Evolutionary conservation across 2,797 vertebrate species (phyloP).

Genomic region (Pyrrhura leucotis): DNA sequence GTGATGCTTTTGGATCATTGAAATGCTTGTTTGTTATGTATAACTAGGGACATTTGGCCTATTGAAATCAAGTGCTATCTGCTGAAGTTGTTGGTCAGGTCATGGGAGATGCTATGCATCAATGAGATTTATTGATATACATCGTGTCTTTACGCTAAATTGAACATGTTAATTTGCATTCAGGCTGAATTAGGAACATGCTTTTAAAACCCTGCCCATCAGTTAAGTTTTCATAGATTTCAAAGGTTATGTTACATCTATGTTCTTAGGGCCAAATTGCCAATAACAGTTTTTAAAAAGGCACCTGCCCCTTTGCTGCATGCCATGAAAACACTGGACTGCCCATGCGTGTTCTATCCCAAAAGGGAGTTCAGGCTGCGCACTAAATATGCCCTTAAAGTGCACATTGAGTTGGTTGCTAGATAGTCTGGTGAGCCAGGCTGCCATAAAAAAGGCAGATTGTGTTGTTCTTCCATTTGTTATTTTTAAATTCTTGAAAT

Average conservation of each 20-base stretch:
- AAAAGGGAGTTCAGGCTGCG: not conserved
- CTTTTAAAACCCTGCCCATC: not conserved
- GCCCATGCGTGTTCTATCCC: not conserved
- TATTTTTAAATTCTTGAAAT: not conserved
- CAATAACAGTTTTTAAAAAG: not conserved
- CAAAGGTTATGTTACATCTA: not conserved
- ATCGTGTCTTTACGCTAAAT: not conserved
- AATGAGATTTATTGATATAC: fast-evolving
- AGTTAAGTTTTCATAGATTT: slow-evolving; percentile 27
- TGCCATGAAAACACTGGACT: not conserved
- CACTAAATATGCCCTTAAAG: not conserved
- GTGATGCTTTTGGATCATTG: not conserved
- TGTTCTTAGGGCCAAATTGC: not conserved
- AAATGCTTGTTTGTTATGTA: slow-evolving; percentile 15
- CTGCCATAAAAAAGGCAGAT: not conserved
- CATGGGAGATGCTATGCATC: not conserved
- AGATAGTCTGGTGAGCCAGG: not conserved
- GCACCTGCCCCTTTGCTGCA: not conserved
- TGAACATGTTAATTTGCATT: not conserved
- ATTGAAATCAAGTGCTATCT: not conserved
- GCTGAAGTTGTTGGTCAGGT: not conserved
- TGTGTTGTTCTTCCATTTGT: not conserved
- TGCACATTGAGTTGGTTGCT: not conserved
- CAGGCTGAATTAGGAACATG: not conserved
- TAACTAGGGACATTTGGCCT: not conserved